Base-by-base conservation (phyloP, 2,797 vertebrate species). In the Melanogrammus aeglefinus region DNA sequence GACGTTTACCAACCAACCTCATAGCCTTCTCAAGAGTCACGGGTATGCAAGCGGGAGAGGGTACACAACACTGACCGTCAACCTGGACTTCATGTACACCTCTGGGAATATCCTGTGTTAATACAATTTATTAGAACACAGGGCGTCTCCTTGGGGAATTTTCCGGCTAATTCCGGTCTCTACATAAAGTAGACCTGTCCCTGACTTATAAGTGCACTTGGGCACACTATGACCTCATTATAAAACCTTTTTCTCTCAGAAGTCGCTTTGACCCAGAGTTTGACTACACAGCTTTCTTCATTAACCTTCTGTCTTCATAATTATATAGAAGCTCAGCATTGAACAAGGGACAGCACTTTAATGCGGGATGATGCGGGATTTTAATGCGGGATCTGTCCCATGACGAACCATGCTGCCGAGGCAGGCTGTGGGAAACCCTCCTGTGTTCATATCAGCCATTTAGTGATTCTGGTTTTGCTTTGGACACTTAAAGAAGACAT, bases 201-300 rank as follows among this genome's bases (percentile, higher is more conserved):
- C 85, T 85, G 83, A 88, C 80, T 85, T 83, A 84, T 1, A 71
- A 51, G 73, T 77, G 33, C 31, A 6, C 14, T 36, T 13, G 16
- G 36, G 4, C 41, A 10, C 44, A 83, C 78, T 74, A 73, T 82
- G 85, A 86, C 84, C 84, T 90, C 84, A 88, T 88, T 88, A 89
- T 85, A 73, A 84, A 81, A 83, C 83, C 83, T 81, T 81, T 84
- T 87, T 86, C 76, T n/a, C 38, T 2, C 38, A 82, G n/a, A n/a
- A 63, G 21, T 9, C 75, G 36, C 39, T 83, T 78, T 10, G 21
- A 86, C 86, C 82, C 29, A 66, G 63, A 80, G 75, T 80, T 63
- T 81, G 77, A 84, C 83, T 81, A 51, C 36, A 79, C n/a, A 0
- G 66, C 78, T 80, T 76, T 75, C 41, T 24, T 66, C 78, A 81